A percentile compares a stretch with the other conserved stretches of the same genome.
Evolutionary conservation across 2,797 vertebrate species (phyloP).

Genomic region (Siniperca obscura): DNA sequence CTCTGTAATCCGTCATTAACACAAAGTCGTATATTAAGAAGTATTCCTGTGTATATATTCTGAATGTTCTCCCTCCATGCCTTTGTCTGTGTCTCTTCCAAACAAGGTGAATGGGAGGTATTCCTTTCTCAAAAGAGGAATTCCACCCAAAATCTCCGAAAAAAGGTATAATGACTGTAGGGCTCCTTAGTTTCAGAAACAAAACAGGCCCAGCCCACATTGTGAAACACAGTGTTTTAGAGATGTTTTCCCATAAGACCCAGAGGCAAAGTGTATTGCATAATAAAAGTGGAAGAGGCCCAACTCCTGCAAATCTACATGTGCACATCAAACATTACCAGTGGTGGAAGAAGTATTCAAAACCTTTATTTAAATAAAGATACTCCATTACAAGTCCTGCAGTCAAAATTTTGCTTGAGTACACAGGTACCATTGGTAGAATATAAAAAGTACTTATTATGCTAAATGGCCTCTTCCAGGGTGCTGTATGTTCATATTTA

Average conservation of each 20-base stretch:
- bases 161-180: neutral
- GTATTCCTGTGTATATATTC: neutral
- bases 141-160: neutral
- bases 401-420: neutral
- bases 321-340: neutral
- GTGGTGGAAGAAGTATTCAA: neutral
- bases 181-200: neutral
- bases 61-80: neutral
- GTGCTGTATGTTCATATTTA: neutral
- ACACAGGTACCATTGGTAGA: neutral
- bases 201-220: neutral
- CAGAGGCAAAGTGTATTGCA: neutral
- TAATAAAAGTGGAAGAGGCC: constrained; percentile 9
- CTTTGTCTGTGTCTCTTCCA: neutral
- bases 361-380: neutral
- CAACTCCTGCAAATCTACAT: neutral
- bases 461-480: neutral
- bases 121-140: neutral
- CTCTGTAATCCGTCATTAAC: too few species aligned
- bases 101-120: neutral
- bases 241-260: neutral
- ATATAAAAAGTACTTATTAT: neutral
- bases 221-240: constrained; percentile 8
- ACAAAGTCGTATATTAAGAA: neutral
- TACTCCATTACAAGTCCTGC: neutral